Base-by-base conservation (phyloP, 2,888 invertebrate species). In the Heterodera filipjevi region DNA sequence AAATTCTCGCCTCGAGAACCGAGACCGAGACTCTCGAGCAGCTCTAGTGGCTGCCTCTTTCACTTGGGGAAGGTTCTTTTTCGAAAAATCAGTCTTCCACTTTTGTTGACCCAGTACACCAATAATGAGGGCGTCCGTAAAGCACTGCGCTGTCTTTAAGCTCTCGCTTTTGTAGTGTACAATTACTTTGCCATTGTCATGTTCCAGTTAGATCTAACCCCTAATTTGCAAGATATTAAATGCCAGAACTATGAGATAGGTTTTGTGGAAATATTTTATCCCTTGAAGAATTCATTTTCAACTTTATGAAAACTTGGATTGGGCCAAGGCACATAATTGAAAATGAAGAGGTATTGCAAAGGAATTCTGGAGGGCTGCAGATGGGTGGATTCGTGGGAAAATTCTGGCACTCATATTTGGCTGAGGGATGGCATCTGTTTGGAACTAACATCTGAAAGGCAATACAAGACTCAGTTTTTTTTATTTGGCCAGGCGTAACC, bases 361-460 rank as follows among this genome's bases (percentile, higher is more conserved):
- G 8, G 27, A 10, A 59, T 3, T 3, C 22, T n/a, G 59, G 59
- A 3, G 59, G 22, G 59, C 59, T 59, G 59, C 59, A 1, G 59
- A 59, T 59, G 27, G 27, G 6, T 59, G 59, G 59, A 59, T 59
- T n/a, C 22, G 59, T 5, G 59, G n/a, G 22, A n/a, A 59, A 59
- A 59, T 59, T 22, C 2, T 19, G 8, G 59, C 59, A n/a, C n/a
- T 59, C n/a, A 59, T 49, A 3, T 49, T 19, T 49, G 49, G 3
- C 16, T 68, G 19, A 68, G 39, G 68, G 68, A 19, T 68, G 68
- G 68, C 68, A 68, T 22, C 14, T 10, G 68, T 68, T 12, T 68
- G 68, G 68, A 49, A 49, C 19, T 14, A 5, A 19, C 68, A 68
- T 22, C 22, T 68, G 14, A 68, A 22, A 22, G 33, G 35, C 19